Evolutionary conservation across 2,113 vertebrate species (phyloP), one percentile per base, ranked within the genome.

Genomic region (Murina feae): DNA sequence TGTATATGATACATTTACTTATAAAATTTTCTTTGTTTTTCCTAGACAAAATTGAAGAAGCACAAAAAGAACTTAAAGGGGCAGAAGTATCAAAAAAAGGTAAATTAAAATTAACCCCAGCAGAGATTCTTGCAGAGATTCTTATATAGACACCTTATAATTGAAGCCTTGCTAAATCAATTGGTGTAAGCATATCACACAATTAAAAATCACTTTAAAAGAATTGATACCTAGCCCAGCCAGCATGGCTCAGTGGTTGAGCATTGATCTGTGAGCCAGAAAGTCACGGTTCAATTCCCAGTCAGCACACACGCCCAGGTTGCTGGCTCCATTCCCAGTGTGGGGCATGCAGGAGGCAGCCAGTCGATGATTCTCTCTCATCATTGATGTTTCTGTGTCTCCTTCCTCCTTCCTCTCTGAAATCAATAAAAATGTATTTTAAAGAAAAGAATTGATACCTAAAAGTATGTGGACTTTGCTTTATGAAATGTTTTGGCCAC

Each of bases 31-130:
- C 44, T 94, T 86, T 93, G 6, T 85, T 94, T 75, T 98, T 88
- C 97, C 97, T 21, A 99, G 99, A 99, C 96, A 99, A 99, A 99
- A 99, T 99, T 95, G 99, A 99, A 98, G 99, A 99, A 98, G 99
- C 99, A 98, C 99, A 99, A 98, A 99, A 99, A 96, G 99, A 99
- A 97, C 99, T 99, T 51, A 99, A 99, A 96, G 99, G 99, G 92
- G 99, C 99, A 89, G 99, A 99, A 98, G 98, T 98, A 93, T 97
- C 99, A 96, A 98, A 99, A 97, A 99, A 99, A 99, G 99, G 99
- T 99, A 98, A 98, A 88, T 83, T 23, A 92, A 96, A 88, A 18
- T 25, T 23, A 80, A 25, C 20, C 6, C 9, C 9, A 30, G 12
- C 74, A 23, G 23, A 42, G 30, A n/a, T 90, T 85, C 28, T 88